Base-by-base conservation (phyloP, 2,888 invertebrate genomes). In the Icerya purchasi region DNA sequence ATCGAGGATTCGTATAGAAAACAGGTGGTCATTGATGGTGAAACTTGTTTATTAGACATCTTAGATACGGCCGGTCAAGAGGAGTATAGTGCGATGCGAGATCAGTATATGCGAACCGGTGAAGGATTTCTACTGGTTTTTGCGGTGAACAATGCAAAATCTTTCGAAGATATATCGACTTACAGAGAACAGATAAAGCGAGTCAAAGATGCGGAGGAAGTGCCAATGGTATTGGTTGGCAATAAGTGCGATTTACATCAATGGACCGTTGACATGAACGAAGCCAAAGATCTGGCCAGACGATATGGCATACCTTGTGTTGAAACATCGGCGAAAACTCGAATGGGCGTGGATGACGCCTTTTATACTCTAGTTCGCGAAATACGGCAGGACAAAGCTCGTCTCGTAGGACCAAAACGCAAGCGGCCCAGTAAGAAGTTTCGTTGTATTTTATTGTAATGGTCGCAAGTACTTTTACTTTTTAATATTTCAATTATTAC, bases 1-100 rank as follows among this genome's bases (percentile, higher is more conserved):
- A 97, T 97, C 72, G 98, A 98, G 78, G 98, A 98, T 75, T 96
- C 96, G 59, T 98, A 98, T 76, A 79, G 93, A 68, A 93, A 93
- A 75, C 90, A 94, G 78, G 83, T 83, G 65, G 81, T 84, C 65
- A 79, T 83, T 72, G 98, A 98, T 75, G 96, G 96, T 57, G 98
- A 98, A 76, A 98, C 97, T 66, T 98, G 97, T 76, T 79, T 98
- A 68, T 76, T 98, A 69, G 98, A 98, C 75, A 98, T 98, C 70
- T 78, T 98, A 70, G 98, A 98, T 73, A 98, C 98, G 63, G 98
- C 98, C 59, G 98, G 98, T 64, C 98, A 98, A 80, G 98, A 98
- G 74, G 97, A 98, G 75, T 98, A 97, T 75, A 78, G 94, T 70
- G 97, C 97, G 66, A 98, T 98, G 97, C 77, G 97, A 69, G 98